Base-by-base conservation (phyloP, 2,888 invertebrate genomes). In the Scaptomyza tumidula region DNA sequence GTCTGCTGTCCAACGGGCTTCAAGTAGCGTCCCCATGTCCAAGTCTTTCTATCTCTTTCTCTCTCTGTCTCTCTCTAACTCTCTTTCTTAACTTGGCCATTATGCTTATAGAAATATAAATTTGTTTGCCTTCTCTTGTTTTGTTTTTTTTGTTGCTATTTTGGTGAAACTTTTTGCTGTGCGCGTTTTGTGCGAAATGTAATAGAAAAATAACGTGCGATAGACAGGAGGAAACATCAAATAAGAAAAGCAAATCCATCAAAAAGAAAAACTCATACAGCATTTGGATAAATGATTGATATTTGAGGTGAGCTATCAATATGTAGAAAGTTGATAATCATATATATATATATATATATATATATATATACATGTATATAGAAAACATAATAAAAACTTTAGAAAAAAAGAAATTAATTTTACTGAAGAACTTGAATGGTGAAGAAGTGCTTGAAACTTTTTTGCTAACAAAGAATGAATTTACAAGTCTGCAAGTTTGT, bases 131-230 rank as follows among this genome's bases (percentile, higher is more conserved):
- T 46, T 68, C 41, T 54, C 55, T 49, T 49, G 46, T 62, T 54
- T 59, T 54, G 61, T 72, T 70, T 41, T 16, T 41, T 10, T 16
- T 55, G 67, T 62, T 62, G 43, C 61, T 66, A 61, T 60, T 63
- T 64, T 55, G 78, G 86, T 83, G 86, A 85, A 85, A 88, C 78
- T 75, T 59, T 59, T 43, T 71, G 5, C 24, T 27, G 39, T 16
- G 27, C 14, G 39, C 39, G 39, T 9, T 52, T 50, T 54, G 71
- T 70, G 71, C 65, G 64, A 84, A 87, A 78, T 75, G 66, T 75
- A 78, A 84, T 75, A 79, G 71, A 81, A 81, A 85, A 88, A 79
- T 61, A 78, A 68, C 58, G 65, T 67, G 59, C 61, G 37, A 60
- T 41, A 61, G 65, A 69, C 59, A 67, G 39, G 35, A 45, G 54